Percentiles rank a stretch among this genome's conserved stretches.
phyloP scores from a whole-genome alignment of 2,113 vertebrate species.

The Python bivittatus region DNA sequence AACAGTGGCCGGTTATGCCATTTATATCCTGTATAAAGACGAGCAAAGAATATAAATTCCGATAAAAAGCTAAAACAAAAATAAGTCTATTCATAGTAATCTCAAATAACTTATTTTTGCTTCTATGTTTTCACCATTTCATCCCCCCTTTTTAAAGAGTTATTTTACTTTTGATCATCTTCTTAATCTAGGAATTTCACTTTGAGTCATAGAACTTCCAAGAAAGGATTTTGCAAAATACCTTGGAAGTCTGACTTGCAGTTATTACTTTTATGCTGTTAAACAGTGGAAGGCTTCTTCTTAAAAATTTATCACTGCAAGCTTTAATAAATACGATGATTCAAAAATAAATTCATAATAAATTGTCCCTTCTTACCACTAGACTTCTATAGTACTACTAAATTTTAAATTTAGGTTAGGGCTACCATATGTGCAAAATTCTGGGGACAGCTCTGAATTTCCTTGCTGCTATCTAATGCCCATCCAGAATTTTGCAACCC shows the following conservation, averaged over 20 bases:
- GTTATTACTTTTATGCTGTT: not conserved
- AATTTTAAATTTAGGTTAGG: not conserved
- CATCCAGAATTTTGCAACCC: not conserved
- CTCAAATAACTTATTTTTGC: not conserved
- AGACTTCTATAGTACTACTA: not conserved
- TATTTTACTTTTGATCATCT: not conserved
- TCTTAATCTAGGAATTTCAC: not conserved
- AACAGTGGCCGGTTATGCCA: not conserved
- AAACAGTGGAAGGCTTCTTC: not conserved
- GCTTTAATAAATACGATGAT: not conserved
- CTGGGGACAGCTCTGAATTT: not conserved
- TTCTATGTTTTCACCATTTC: not conserved
- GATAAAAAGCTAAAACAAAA: not conserved
- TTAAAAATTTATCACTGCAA: not conserved
- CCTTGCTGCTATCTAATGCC: not conserved
- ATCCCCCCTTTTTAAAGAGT: too few relatives aligned
- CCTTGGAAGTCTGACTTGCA: not conserved
- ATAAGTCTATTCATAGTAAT: not conserved
- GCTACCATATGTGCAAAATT: not conserved
- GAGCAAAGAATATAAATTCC: not conserved
- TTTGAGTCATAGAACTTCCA: not conserved
- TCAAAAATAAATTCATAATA: not conserved
- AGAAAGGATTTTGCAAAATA: not conserved
- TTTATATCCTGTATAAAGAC: not conserved
- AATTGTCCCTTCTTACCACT: not conserved